Percentiles rank a stretch among this genome's conserved stretches.
phyloP scores from a whole-genome alignment of 2,888 invertebrate species.

The Unio pictorum region DNA sequence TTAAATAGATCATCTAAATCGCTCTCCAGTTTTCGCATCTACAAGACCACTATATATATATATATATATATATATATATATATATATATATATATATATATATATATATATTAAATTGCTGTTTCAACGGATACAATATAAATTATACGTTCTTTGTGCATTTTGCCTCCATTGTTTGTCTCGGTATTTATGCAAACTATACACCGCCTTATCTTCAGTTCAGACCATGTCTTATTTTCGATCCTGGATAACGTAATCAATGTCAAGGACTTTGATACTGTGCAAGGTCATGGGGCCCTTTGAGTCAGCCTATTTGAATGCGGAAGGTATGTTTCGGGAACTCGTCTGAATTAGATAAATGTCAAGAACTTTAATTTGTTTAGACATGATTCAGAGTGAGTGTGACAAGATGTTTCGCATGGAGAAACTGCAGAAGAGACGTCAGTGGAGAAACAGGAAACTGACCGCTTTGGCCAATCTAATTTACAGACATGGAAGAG shows the following conservation, averaged over 20 bases:
- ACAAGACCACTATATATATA: no score
- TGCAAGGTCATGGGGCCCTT: slow-evolving; percentile 95
- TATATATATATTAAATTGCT: no score
- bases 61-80: no score
- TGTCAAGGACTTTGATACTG: slow-evolving; percentile 90
- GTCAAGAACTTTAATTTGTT: neutral
- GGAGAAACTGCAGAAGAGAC: slow-evolving; percentile 46
- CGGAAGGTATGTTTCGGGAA: slow-evolving; percentile 70
- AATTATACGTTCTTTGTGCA: no score
- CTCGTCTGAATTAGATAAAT: neutral
- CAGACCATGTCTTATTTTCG: no score
- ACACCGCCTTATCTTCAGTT: no score
- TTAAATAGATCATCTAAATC: no score
- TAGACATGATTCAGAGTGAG: slow-evolving; percentile 47
- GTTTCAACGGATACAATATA: no score
- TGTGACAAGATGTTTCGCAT: slow-evolving; percentile 53
- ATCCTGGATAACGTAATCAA: slow-evolving; percentile 82
- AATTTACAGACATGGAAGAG: slow-evolving; percentile 47
- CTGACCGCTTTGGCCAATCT: slow-evolving; percentile 67
- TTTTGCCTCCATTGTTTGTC: no score
- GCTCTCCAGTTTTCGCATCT: no score
- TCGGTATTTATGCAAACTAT: no score
- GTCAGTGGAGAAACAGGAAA: slow-evolving; percentile 64
- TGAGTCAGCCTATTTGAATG: slow-evolving; percentile 94
- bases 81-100: no score